Evolutionary conservation across 2,113 vertebrate species (phyloP), one percentile per base, ranked within the genome.

Genomic region (Ctenodactylus gundi): DNA sequence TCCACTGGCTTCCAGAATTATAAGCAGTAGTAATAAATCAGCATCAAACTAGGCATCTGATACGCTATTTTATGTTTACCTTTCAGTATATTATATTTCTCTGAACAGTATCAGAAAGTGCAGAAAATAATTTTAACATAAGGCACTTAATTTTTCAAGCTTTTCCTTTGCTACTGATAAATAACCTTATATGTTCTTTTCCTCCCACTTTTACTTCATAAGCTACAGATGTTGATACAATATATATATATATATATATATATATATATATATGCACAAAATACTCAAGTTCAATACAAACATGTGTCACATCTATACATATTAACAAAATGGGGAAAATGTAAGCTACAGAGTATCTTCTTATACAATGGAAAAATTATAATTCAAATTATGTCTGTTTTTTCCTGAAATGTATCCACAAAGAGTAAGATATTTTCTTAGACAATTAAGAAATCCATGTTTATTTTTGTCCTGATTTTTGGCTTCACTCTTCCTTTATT

Each of bases 391-490:
- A 72, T n/a, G 4, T 36, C 49, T 65, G 72, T 25, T 57, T 41
- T 21, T 23, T 8, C 4, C 18, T 36, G 15, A 67, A 85, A 68
- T 36, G 20, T 75, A 34, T 64, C 14, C 60, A 27, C 11, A 83
- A 82, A 94, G 36, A 83, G n/a, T 10, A 96, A 84, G 39, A 9
- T 65, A 34, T 49, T 77, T 86, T 62, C 60, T 90, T 85, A 91
- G 85, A 80, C 53, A 57, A 60, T 46, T 23, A 81, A 29, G 2
- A 72, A 44, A 36, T 9, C 44, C 51, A 9, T 57, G 41, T 84
- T 75, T 9, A 27, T 25, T 36, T 15, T 80, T 65, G 7, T 68
- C 7, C 55, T 51, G 17, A 84, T 70, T 64, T 67, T 62, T 25
- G 23, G 5, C 15, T 73, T 49, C 13, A 73, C 73, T 55, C 14